phyloP scores from a whole-genome alignment of 2,797 vertebrate genomes.

The Sarcoramphus papa region DNA sequence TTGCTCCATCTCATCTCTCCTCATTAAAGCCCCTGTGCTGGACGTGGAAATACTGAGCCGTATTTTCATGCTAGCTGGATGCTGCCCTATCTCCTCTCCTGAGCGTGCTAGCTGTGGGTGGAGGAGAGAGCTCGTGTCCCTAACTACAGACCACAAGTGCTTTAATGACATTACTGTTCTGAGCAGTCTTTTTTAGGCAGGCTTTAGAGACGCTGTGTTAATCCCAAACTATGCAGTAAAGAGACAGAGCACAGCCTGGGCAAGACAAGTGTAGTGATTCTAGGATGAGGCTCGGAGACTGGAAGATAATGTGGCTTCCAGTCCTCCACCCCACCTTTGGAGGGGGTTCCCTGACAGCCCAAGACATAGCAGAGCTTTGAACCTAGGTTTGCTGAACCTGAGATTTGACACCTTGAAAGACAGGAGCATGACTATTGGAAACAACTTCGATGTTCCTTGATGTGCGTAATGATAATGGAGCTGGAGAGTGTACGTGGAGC shows the following conservation, averaged over 20 bases:
- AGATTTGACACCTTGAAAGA: neutral
- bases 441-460: neutral
- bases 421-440: neutral
- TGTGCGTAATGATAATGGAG: rapidly evolving
- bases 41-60: neutral
- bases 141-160: neutral
- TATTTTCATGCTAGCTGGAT: neutral
- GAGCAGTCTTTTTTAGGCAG: neutral
- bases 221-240: neutral
- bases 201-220: neutral
- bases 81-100: neutral
- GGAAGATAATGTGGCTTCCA: neutral
- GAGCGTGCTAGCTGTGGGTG: neutral
- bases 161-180: neutral
- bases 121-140: neutral
- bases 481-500: neutral
- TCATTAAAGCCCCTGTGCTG: neutral
- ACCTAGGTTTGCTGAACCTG: neutral
- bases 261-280: neutral
- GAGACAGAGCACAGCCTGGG: neutral
- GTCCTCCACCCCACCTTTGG: neutral
- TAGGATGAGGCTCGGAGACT: neutral
- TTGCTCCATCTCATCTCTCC: neutral
- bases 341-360: neutral
- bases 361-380: neutral